Conservation (phyloP, 2,797 vertebrate genomes). For the Gallirallus australis region DNA sequence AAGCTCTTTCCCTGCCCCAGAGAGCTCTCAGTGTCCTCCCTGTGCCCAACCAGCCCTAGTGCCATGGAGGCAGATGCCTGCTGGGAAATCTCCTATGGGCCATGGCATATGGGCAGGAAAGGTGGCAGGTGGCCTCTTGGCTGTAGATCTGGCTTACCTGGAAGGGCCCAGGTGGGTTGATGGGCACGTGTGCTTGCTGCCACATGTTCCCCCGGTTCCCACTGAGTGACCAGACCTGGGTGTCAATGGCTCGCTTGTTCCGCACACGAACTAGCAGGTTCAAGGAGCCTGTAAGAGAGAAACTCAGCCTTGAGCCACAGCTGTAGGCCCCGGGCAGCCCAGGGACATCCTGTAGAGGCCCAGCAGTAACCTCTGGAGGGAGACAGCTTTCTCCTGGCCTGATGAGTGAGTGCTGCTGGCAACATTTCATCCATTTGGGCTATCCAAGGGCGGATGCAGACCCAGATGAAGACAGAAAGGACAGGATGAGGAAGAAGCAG, state of each 20-base stretch:
- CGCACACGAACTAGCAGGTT: constrained; percentile 90
- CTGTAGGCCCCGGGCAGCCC: background rate
- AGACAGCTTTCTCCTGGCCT: background rate
- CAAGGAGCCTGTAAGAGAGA: constrained; percentile 83
- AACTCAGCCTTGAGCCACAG: background rate
- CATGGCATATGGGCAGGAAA: background rate
- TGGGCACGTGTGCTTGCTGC: constrained; percentile 89
- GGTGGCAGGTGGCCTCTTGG: background rate
- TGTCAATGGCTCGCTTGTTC: constrained; percentile 88
- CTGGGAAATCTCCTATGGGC: background rate
- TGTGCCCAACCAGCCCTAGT: background rate
- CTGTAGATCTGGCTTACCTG: constrained; percentile 83
- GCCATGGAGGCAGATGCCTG: background rate
- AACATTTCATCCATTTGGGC: background rate
- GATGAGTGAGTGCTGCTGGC: background rate
- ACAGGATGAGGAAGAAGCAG: background rate
- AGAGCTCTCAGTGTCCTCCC: background rate
- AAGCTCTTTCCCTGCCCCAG: background rate
- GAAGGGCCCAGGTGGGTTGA: constrained; percentile 92
- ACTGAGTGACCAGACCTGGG: constrained; percentile 87
- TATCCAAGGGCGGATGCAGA: background rate
- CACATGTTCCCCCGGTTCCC: constrained; percentile 90
- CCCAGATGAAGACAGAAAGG: background rate
- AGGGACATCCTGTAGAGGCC: background rate
- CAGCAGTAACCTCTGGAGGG: background rate